Conservation (phyloP, 2,113 vertebrate species). For the Myotis davidii region DNA sequence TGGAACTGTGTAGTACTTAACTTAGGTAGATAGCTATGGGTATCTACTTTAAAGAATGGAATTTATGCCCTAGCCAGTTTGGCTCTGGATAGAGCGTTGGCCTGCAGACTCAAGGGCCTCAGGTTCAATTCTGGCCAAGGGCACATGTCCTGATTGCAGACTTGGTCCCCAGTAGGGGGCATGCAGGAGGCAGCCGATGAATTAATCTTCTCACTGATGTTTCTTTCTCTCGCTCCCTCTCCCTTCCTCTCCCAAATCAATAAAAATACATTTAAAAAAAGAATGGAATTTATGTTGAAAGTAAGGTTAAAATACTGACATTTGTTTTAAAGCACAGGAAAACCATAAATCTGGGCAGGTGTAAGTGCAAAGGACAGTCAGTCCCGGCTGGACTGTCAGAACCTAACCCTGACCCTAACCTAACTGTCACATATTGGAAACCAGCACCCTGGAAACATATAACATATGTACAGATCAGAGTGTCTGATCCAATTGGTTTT, state of each 20-base stretch:
- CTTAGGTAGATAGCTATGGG: rapidly evolving
- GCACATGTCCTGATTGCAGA: too few species aligned
- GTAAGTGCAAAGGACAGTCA: background rate
- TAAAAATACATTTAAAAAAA: too few species aligned
- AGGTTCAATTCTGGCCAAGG: too few species aligned
- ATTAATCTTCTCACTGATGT: too few species aligned
- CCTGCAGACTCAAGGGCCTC: too few species aligned
- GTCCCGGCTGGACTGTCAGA: background rate
- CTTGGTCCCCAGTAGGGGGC: too few species aligned
- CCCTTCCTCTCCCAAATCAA: too few species aligned
- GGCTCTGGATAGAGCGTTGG: too few species aligned
- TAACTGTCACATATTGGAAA: rapidly evolving
- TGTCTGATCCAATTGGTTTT: background rate
- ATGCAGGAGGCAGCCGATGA: too few species aligned
- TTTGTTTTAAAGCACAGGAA: background rate
- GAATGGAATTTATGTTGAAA: background rate
- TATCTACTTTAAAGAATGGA: background rate
- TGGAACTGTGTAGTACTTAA: rapidly evolving
- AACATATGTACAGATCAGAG: rapidly evolving
- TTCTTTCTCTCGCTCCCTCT: too few species aligned
- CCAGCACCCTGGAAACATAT: rapidly evolving
- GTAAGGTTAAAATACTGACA: background rate
- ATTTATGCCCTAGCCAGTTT: too few species aligned
- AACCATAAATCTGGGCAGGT: rapidly evolving
- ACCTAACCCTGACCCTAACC: background rate